phyloP scores from a whole-genome alignment of 1,140 invertebrate species.

The Eubasilissa regina region DNA sequence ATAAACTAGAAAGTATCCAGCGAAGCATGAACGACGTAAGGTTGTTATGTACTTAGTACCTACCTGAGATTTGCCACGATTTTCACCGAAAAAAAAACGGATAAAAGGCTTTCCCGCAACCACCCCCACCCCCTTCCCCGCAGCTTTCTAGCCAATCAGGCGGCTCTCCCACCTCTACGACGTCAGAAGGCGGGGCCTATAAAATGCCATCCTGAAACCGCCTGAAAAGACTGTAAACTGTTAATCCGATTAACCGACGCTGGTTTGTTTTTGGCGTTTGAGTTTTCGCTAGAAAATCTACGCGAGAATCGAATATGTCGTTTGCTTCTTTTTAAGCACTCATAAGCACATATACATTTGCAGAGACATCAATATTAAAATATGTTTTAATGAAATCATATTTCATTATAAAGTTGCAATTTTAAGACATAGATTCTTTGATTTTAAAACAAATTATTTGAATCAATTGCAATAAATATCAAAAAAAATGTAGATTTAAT shows the following conservation, averaged over 20 bases:
- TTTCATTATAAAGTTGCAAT: no score
- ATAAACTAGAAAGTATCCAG: no score
- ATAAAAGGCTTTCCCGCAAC: constrained; percentile 54
- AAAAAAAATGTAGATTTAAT: no score
- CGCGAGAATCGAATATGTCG: not conserved
- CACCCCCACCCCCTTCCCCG: constrained; percentile 42
- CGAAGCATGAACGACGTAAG: not conserved
- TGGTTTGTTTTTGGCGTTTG: not conserved
- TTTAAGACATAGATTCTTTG: no score
- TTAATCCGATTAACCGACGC: constrained; percentile 28
- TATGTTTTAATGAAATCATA: no score
- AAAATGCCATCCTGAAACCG: constrained; percentile 34
- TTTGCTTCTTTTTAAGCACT: not conserved
- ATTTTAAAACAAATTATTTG: no score
- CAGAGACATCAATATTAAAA: no score
- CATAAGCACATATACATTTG: no score
- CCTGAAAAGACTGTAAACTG: constrained; percentile 15
- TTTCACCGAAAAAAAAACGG: constrained; percentile 46
- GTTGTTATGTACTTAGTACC: constrained; percentile 5
- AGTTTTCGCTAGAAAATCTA: constrained; percentile 1
- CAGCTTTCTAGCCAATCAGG: constrained; percentile 45
- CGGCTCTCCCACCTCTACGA: constrained; percentile 20
- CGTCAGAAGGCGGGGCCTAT: constrained; percentile 29
- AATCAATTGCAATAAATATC: no score
- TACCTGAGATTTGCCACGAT: constrained; percentile 45